Percentiles rank a stretch among this genome's conserved stretches.
Evolutionary conservation across 2,888 invertebrate genomes (phyloP).

Genomic region (Philaethria dido): DNA sequence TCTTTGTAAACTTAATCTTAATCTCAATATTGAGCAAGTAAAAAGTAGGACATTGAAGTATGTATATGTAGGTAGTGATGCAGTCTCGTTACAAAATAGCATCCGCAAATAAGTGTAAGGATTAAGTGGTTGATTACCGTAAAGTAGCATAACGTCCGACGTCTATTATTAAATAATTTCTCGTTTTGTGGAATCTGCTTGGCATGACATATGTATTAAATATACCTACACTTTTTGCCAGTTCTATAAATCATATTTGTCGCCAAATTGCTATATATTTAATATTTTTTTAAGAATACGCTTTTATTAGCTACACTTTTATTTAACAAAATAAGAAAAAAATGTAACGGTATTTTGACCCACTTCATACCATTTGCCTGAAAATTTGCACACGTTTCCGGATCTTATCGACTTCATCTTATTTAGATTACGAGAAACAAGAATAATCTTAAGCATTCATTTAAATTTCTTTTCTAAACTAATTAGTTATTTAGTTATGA

Average conservation of each 20-base stretch:
- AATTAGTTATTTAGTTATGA: neutral
- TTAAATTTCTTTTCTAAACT: neutral
- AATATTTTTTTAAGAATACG: no score
- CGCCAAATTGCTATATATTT: neutral
- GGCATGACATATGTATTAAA: neutral
- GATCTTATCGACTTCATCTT: no score
- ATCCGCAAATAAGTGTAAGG: conserved; percentile 41
- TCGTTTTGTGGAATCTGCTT: conserved; percentile 30
- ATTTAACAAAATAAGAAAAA: no score
- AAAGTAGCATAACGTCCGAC: conserved; percentile 49
- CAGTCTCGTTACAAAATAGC: conserved; percentile 24
- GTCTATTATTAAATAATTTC: conserved; percentile 31
- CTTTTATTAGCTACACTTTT: no score
- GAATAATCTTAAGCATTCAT: no score
- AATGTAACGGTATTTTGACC: no score
- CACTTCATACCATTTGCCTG: no score
- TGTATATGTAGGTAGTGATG: neutral
- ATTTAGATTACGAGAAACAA: no score
- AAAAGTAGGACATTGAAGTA: neutral
- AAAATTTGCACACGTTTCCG: no score
- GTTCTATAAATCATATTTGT: neutral
- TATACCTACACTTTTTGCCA: neutral
- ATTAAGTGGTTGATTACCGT: conserved; percentile 56
- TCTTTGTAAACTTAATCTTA: conserved; percentile 6
- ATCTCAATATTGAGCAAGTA: neutral